Conservation (phyloP, 1,140 invertebrate species). For the Agrilus planipennis region DNA sequence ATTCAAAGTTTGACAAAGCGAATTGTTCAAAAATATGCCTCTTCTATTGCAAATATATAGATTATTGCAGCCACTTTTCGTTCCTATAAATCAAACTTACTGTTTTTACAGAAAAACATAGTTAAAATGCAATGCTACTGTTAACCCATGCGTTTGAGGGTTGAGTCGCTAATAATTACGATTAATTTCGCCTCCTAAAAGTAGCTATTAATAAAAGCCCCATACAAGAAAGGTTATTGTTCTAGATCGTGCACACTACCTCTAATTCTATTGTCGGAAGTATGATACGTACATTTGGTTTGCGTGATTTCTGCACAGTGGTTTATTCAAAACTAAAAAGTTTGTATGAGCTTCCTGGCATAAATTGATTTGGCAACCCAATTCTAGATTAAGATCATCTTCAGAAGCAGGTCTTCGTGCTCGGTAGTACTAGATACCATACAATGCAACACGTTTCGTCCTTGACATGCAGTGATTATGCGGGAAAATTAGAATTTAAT, state of each 20-base stretch:
- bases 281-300: no score
- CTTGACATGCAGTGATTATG: not conserved
- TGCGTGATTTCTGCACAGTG: not conserved
- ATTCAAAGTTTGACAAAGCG: no score
- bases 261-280: no score
- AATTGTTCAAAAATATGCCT: no score
- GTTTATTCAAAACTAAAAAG: not conserved
- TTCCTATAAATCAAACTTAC: no score
- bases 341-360: not conserved
- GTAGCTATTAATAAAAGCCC: not conserved
- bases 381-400: slow-evolving; percentile 7
- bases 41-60: no score
- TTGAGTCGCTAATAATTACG: not conserved
- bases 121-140: no score
- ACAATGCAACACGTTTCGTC: slow-evolving; percentile 12
- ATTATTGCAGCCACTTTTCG: no score
- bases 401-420: slow-evolving; percentile 17
- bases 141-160: no score
- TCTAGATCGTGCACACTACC: no score
- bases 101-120: no score
- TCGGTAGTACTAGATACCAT: slow-evolving; percentile 15
- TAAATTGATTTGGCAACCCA: slow-evolving; percentile 13
- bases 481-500: no score
- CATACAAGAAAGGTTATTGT: not conserved
- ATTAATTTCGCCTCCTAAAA: not conserved